phyloP scores from a whole-genome alignment of 2,797 vertebrate genomes.

The Amphiprion clarkii region DNA sequence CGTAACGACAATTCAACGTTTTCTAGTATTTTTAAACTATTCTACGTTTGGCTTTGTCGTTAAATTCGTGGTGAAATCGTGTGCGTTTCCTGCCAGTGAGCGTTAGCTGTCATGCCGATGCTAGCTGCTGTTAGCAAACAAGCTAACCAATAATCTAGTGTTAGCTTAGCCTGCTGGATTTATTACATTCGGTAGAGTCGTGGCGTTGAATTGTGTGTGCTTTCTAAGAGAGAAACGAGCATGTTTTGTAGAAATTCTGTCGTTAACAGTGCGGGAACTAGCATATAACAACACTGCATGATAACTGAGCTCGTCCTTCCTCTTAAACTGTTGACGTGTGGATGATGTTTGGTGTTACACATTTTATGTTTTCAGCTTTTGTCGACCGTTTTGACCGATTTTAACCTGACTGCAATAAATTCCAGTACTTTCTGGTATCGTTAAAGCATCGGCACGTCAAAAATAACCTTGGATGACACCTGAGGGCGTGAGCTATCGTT shows the following conservation, averaged over 20 bases:
- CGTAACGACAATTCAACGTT: fast-evolving
- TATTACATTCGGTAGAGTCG: not conserved
- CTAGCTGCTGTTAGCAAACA: constrained; percentile 56
- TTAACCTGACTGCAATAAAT: fast-evolving
- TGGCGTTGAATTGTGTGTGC: not conserved
- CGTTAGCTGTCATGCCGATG: constrained; percentile 35
- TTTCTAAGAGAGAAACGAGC: not conserved
- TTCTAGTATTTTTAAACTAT: fast-evolving
- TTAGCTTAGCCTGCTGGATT: not conserved
- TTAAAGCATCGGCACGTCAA: not conserved
- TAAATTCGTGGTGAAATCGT: not conserved
- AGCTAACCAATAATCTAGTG: constrained; percentile 40
- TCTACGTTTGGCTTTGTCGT: not conserved
- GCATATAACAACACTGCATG: not conserved
- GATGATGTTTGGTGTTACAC: not conserved
- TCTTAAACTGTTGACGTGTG: constrained; percentile 21
- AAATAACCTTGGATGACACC: not conserved
- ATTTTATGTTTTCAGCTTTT: not conserved
- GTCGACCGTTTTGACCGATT: not conserved
- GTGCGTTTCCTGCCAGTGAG: constrained; percentile 26
- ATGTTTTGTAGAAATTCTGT: not conserved
- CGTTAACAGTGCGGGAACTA: not conserved
- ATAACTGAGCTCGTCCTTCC: not conserved
- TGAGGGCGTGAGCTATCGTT: not conserved
- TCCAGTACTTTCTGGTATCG: too few relatives aligned